A percentile compares a stretch with the other conserved stretches of the same genome.
Conservation (phyloP, 2,113 vertebrate species). For the Riparia riparia region DNA sequence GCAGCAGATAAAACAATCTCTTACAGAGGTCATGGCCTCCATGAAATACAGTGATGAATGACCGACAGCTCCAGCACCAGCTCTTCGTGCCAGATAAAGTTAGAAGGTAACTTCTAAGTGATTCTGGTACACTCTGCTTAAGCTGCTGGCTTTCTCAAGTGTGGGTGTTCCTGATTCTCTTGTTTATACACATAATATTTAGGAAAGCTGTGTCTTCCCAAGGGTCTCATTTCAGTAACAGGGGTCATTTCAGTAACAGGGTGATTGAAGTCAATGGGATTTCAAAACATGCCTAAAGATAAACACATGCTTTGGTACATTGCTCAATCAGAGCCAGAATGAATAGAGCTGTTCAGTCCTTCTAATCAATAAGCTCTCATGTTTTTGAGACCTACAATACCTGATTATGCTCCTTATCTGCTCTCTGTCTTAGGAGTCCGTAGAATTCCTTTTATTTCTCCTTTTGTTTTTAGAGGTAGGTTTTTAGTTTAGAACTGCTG, state of each 20-base stretch:
- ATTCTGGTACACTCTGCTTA: not conserved
- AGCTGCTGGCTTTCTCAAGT: not conserved
- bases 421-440: not conserved
- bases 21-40: not conserved
- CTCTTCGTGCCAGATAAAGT: not conserved
- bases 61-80: not conserved
- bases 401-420: not conserved
- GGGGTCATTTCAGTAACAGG: constrained; percentile 43
- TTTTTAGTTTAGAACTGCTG: not conserved
- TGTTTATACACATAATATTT: constrained; percentile 63
- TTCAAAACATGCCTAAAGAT: constrained; percentile 59
- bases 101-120: not conserved
- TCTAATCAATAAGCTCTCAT: not conserved
- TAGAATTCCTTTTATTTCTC: not conserved
- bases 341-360: not conserved
- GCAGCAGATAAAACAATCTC: not conserved
- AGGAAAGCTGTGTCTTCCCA: constrained; percentile 61
- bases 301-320: constrained; percentile 36
- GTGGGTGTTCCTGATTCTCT: constrained; percentile 50
- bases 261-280: constrained; percentile 54
- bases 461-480: not conserved
- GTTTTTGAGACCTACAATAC: not conserved
- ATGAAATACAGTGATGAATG: not conserved
- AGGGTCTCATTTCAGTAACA: constrained; percentile 52
- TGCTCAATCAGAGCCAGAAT: constrained; percentile 3